Conservation (phyloP, 2,888 invertebrate species). For the Sphaeridia pumilis region DNA sequence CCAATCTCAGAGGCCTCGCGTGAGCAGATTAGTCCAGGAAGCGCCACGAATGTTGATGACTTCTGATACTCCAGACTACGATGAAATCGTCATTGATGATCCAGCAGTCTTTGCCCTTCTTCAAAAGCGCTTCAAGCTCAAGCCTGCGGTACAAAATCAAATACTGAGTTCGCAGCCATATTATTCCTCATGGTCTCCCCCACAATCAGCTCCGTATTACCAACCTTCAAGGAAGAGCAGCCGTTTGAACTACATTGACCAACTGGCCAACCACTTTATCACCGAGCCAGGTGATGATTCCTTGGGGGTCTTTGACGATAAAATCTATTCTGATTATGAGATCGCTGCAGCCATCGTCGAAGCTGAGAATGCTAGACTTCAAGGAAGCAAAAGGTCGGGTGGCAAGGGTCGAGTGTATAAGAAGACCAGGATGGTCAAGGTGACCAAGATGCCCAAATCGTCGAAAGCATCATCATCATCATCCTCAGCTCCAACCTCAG, state of each 20-base stretch:
- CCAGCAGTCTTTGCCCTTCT: background rate
- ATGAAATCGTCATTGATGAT: background rate
- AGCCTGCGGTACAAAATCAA: background rate
- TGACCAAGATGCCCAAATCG: background rate
- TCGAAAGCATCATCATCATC: background rate
- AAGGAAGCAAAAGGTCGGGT: background rate
- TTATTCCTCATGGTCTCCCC: no score
- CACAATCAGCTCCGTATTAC: background rate
- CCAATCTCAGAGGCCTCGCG: background rate
- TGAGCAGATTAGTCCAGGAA: background rate
- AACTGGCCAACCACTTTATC: background rate
- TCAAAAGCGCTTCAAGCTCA: background rate
- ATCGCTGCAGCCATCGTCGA: slow-evolving; percentile 1
- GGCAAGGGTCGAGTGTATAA: background rate
- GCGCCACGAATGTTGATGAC: background rate
- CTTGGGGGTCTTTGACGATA: background rate
- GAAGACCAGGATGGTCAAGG: background rate
- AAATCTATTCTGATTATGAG: slow-evolving; percentile 1
- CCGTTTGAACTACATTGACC: background rate
- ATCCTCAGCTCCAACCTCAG: background rate
- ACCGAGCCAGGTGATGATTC: slow-evolving; percentile 1
- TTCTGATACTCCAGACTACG: background rate
- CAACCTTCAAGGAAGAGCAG: background rate
- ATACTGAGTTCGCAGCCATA: background rate
- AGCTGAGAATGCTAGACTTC: background rate